Percentiles rank a stretch among this genome's conserved stretches.
These are phyloP conservation scores for Macheiramphus alcinus DNA, from an alignment of 2,113 vertebrate species.

Conservation along the genomic window DNA sequence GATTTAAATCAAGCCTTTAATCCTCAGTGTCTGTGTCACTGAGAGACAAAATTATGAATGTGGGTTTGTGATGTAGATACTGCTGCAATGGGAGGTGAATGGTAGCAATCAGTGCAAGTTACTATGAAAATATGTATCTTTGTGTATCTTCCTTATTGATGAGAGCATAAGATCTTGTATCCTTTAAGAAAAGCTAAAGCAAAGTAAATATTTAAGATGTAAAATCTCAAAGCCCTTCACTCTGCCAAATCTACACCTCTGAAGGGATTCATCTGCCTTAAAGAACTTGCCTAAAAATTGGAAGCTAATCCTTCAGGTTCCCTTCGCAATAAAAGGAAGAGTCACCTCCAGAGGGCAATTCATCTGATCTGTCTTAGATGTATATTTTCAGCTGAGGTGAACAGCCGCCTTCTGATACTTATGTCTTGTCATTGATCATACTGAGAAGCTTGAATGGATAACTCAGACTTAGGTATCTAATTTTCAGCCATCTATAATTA, in stretches of 20 bases:
- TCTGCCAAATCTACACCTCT: background rate
- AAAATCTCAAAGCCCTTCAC: background rate
- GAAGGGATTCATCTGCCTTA: background rate
- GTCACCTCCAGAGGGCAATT: background rate
- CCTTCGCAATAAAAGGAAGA: background rate
- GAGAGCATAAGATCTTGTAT: background rate
- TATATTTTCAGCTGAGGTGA: background rate
- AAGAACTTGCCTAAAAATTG: background rate
- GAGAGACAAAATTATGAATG: background rate
- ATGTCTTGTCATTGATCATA: background rate
- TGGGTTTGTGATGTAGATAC: background rate
- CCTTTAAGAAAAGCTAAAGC: background rate
- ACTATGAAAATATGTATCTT: background rate
- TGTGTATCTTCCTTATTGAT: background rate
- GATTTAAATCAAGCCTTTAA: slow-evolving; percentile 52
- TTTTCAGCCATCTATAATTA: background rate
- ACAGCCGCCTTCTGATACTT: background rate
- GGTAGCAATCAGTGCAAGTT: background rate
- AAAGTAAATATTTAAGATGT: background rate
- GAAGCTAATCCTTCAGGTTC: background rate
- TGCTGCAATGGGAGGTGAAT: background rate
- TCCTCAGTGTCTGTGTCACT: background rate
- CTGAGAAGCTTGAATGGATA: background rate
- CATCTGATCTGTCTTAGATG: background rate
- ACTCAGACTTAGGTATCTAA: background rate